Percentiles rank a stretch among this genome's conserved stretches.
Evolutionary conservation across 2,888 invertebrate species (phyloP).

Genomic region (Papilio elwesi): DNA sequence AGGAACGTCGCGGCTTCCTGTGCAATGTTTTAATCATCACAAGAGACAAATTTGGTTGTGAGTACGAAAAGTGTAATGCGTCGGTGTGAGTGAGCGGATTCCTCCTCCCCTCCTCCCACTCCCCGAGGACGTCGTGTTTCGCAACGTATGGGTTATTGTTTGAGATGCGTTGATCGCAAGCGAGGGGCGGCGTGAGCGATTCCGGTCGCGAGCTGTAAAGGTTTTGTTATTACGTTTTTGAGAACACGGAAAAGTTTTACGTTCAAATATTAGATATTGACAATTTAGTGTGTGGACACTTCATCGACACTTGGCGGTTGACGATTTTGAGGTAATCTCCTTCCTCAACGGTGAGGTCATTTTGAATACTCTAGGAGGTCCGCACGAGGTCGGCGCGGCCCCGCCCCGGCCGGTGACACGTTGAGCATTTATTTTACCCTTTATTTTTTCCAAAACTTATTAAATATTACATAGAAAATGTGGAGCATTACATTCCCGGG

Average conservation of each 20-base stretch:
- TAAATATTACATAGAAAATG: conserved; percentile 3
- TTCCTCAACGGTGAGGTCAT: conserved; percentile 49
- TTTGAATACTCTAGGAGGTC: conserved; percentile 51
- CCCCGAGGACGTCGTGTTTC: neutral
- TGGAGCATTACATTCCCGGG: conserved; percentile 26
- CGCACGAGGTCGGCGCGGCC: conserved; percentile 51
- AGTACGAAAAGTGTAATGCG: neutral
- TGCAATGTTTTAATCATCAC: too few relatives aligned
- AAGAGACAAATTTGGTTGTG: too few relatives aligned
- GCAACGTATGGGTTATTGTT: neutral
- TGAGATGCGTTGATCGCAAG: too few relatives aligned
- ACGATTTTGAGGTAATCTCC: conserved; percentile 54
- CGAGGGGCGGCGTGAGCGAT: conserved; percentile 17
- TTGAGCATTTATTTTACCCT: conserved; percentile 7
- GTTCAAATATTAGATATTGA: conserved; percentile 61
- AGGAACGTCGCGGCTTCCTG: too few relatives aligned
- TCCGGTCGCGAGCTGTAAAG: conserved; percentile 60
- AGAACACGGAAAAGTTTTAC: conserved; percentile 61
- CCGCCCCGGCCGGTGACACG: neutral
- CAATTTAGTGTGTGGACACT: conserved; percentile 56
- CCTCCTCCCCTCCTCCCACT: neutral
- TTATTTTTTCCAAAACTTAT: neutral
- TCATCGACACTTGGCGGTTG: conserved; percentile 47
- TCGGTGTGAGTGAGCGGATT: neutral
- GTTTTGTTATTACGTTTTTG: conserved; percentile 69